A percentile compares a stretch with the other conserved stretches of the same genome.
Evolutionary conservation across 92 coral and sea anemone species (phyloP).

Genomic region (Desmophyllum pertusum): DNA sequence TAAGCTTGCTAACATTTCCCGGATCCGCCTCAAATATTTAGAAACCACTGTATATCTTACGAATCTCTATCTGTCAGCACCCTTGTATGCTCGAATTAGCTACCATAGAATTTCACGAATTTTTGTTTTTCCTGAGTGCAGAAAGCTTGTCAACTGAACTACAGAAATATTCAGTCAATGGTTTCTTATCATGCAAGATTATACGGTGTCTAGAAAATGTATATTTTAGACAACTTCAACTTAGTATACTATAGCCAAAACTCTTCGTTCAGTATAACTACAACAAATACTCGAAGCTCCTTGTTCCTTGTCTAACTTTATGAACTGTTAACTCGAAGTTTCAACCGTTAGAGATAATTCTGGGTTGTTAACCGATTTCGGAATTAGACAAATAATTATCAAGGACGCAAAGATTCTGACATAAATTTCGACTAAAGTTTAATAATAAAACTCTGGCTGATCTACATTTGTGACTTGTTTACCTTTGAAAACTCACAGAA

Average conservation of each 20-base stretch:
- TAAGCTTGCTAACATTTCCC: constrained; percentile 12
- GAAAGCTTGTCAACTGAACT: constrained; percentile 29
- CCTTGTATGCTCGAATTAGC: constrained; percentile 17
- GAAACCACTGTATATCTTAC: constrained; percentile 24
- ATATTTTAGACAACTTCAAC: constrained; percentile 1
- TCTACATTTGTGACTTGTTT: constrained; percentile 15
- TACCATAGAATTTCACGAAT: constrained; percentile 31
- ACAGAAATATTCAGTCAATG: neutral
- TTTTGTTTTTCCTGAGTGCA: constrained; percentile 33
- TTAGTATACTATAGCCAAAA: constrained; percentile 11
- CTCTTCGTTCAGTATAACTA: constrained; percentile 11
- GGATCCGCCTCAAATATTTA: constrained; percentile 37
- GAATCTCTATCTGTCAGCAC: constrained; percentile 42
- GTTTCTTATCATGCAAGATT: constrained; percentile 12
- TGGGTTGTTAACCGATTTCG: constrained; percentile 5
- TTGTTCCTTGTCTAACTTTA: neutral
- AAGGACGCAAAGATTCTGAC: neutral
- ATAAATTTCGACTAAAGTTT: neutral
- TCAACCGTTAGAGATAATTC: neutral
- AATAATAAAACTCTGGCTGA: neutral
- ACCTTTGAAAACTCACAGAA: constrained; percentile 16
- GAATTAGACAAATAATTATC: neutral
- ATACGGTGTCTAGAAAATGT: constrained; percentile 2
- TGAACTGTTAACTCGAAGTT: neutral
- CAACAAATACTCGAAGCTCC: neutral